A percentile compares a stretch with the other conserved stretches of the same genome.
Evolutionary conservation across 2,888 invertebrate species (phyloP).

Genomic region (Eustalomyia histrio): DNA sequence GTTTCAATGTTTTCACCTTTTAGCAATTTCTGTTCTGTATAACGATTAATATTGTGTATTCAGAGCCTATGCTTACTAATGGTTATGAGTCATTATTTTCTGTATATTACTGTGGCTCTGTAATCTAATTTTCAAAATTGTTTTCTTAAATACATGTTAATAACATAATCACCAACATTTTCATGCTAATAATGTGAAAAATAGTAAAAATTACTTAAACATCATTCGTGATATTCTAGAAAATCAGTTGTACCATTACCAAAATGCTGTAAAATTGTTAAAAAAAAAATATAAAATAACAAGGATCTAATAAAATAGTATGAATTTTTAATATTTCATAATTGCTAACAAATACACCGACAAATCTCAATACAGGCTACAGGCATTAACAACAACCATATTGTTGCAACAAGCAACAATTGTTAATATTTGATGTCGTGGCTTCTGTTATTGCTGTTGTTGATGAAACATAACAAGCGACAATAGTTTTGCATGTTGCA

Average conservation of each 20-base stretch:
- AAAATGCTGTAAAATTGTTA: constrained; percentile 43
- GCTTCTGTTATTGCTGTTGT: constrained; percentile 24
- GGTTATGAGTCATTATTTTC: too few species aligned
- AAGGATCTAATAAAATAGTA: constrained; percentile 59
- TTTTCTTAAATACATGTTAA: not conserved
- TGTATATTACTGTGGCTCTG: not conserved
- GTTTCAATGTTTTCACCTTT: too few species aligned
- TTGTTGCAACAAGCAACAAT: constrained; percentile 29
- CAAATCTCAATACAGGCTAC: not conserved
- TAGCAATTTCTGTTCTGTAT: too few species aligned
- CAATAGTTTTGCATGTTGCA: constrained; percentile 64
- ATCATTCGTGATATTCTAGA: not conserved
- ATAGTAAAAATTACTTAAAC: not conserved
- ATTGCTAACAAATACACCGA: constrained; percentile 30
- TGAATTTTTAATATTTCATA: constrained; percentile 33
- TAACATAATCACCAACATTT: not conserved
- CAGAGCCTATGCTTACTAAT: too few species aligned
- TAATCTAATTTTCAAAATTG: not conserved
- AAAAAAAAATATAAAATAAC: constrained; percentile 59
- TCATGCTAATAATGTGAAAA: too few species aligned
- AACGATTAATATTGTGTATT: too few species aligned
- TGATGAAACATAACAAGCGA: constrained; percentile 63
- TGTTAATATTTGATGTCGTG: constrained; percentile 23
- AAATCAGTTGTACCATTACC: not conserved
- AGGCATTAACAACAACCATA: constrained; percentile 4